Evolutionary conservation across 2,797 vertebrate species (phyloP), one percentile per base, ranked within the genome.

Genomic region (Pangasius krempfi): DNA sequence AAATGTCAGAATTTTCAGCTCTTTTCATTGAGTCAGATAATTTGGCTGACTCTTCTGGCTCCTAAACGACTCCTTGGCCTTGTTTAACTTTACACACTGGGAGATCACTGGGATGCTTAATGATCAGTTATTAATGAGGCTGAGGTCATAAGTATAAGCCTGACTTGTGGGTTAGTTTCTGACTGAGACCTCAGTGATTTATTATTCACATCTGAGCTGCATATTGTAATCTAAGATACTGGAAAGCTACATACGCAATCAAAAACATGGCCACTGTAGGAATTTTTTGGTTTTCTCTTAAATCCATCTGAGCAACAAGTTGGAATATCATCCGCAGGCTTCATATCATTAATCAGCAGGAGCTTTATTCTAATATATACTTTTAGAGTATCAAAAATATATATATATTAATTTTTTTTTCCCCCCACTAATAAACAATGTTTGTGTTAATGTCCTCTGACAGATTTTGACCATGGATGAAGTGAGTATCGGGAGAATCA

Each of bases 401-500:
- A n/a, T n/a, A n/a, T n/a, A n/a, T n/a, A n/a, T n/a, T n/a, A n/a
- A n/a, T n/a, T n/a, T n/a, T n/a, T n/a, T n/a, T n/a, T n/a, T n/a
- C n/a, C n/a, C n/a, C n/a, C n/a, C n/a, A 20, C 8, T 8, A 78
- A 30, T 54, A 33, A 79, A 54, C 54, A 52, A n/a, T 1, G 13
- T n/a, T 7, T 50, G 44, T 54, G 27, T 60, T 56, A 1, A 25
- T 40, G 20, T 30, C 30, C 40, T 50, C 10, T 64, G 27, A 13
- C 91, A 99, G 98, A 96, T 99, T 89, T 94, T 97, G 94, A 96
- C 98, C 72, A 94, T 98, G 93, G 96, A 98, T 90, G 99, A 99
- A 93, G 96, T 97, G 87, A 96, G 95, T 87, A 97, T 99, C 16
- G 99, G 99, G 47, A 99, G 97, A 94, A 99, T 99, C 95, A 99